Conservation (phyloP, 2,113 vertebrate genomes). For the Triplophysa siluroides region DNA sequence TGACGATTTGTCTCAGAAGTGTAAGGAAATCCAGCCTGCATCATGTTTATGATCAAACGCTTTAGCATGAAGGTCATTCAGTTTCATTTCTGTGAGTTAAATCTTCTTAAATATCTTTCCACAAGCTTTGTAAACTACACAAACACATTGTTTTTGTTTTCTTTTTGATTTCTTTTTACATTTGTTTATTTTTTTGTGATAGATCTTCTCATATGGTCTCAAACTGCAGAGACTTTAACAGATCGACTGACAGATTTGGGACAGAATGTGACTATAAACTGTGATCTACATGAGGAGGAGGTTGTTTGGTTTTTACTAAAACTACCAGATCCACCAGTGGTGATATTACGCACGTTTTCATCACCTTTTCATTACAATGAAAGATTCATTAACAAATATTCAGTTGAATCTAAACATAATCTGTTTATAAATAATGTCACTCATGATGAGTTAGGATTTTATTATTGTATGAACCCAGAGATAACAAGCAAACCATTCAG, state of each 20-base stretch:
- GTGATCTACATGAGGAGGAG: background rate
- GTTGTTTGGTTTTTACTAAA: background rate
- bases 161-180: too few species aligned
- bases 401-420: background rate
- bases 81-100: too few species aligned
- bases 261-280: background rate
- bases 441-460: background rate
- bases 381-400: background rate
- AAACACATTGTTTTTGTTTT: too few species aligned
- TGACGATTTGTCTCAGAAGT: too few species aligned
- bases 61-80: too few species aligned
- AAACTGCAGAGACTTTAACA: background rate
- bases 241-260: background rate
- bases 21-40: too few species aligned
- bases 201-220: background rate
- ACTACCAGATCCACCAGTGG: background rate
- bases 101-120: too few species aligned
- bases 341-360: background rate
- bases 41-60: too few species aligned
- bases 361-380: background rate
- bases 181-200: background rate
- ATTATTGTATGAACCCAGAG: background rate
- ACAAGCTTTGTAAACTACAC: too few species aligned
- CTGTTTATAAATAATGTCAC: background rate
- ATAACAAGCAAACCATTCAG: fast-evolving